Base-by-base conservation (phyloP, 2,797 vertebrate genomes). In the Gymnothorax reevesii region DNA sequence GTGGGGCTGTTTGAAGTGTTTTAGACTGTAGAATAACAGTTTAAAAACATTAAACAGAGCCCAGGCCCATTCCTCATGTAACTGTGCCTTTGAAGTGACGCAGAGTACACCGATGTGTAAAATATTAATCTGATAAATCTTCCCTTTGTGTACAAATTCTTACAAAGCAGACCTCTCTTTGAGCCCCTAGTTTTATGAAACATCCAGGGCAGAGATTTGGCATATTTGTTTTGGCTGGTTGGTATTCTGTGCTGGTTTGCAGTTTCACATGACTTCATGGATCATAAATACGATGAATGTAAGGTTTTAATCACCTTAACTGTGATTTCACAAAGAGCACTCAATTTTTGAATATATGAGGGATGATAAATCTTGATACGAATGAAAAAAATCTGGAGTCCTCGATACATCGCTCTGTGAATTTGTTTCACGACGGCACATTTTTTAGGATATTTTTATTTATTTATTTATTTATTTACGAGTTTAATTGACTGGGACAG, bases 81-180 rank as follows among this genome's bases (percentile, higher is more conserved):
- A 80, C 52, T 52, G 17, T 80, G 52, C 55, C 77, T 80, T 80
- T 80, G 77, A 80, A 80, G 77, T 54, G 77, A 80, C n/a, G 77
- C 17, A 52, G 52, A 55, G 17, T 77, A 77, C 22, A 9, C 77
- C 55, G 77, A 80, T 55, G 77, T 80, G 77, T 80, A 80, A 80
- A 80, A 80, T 22, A 80, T 20, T 54, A 54, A 15, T 12, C 73
- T 49, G 73, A 80, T 80, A 80, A 80, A 80, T 80, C 77, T 80
- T 80, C 8, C 77, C 55, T 20, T 80, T 55, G 77, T 80, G n/a
- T 80, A 80, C 77, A 80, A 80, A 55, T n/a, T 7, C 52, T 80
- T 80, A 54, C 49, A 22, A 55, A 55, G 49, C 77, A 80, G 77
- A 54, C 77, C 77, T 80, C 77, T 80, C 49, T 80, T 80, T 80